Conservation (phyloP, 2,888 invertebrate species). For the Drosophila prostipennis region DNA sequence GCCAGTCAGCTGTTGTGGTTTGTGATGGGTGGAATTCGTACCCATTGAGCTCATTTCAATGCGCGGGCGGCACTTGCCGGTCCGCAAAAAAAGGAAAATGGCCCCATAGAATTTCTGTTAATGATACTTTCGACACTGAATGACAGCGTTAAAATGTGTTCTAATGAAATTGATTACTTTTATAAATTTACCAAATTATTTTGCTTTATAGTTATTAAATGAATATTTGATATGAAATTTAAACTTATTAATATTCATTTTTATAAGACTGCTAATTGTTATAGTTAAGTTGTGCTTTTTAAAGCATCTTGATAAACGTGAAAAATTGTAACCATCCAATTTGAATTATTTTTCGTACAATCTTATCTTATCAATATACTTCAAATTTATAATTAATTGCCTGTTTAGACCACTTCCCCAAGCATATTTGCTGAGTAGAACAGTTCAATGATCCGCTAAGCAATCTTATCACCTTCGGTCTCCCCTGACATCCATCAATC, state of each 20-base stretch:
- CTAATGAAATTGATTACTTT: constrained; percentile 5
- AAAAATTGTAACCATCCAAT: background rate
- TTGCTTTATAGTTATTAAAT: background rate
- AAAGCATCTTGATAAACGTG: background rate
- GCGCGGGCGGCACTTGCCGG: constrained; percentile 52
- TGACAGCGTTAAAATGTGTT: constrained; percentile 25
- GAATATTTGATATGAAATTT: background rate
- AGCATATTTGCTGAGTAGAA: constrained; percentile 14
- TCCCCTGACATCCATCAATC: constrained; percentile 30
- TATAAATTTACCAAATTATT: background rate
- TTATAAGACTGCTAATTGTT: too few relatives aligned
- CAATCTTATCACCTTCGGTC: constrained; percentile 25
- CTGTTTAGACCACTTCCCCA: constrained; percentile 16
- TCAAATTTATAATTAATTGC: constrained; percentile 24
- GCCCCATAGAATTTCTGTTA: constrained; percentile 25
- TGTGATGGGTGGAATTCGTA: constrained; percentile 42
- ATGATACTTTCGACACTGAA: constrained; percentile 37
- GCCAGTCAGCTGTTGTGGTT: constrained; percentile 67
- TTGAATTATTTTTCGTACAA: background rate
- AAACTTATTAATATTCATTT: too few relatives aligned
- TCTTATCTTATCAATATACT: constrained; percentile 14
- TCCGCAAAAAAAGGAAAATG: constrained; percentile 9
- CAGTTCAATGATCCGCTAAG: constrained; percentile 36
- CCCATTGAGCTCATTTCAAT: constrained; percentile 14
- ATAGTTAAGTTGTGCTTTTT: too few relatives aligned